Evolutionary conservation across 30 jellyfish, hydroid and myxozoan genomes (phyloP).

Genomic region (Aurelia sp.): DNA sequence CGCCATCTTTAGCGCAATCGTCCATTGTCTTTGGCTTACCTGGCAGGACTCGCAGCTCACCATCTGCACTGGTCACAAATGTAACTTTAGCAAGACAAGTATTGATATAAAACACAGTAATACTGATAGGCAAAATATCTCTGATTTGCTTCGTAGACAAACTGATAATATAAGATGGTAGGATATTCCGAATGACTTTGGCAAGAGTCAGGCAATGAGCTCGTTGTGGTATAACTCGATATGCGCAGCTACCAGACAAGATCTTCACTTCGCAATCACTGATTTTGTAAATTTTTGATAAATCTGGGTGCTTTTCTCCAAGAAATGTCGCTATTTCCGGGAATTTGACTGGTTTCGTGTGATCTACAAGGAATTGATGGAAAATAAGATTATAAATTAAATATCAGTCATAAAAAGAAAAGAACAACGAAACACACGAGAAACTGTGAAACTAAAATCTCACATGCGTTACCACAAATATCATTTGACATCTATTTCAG

Average conservation of each 20-base stretch:
- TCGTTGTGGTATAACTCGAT: conserved; percentile 72
- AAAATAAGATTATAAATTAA: too few species aligned
- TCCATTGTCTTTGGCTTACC: conserved; percentile 21
- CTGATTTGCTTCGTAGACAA: conserved; percentile 54
- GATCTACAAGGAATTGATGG: conserved; percentile 5
- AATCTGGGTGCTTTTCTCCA: conserved; percentile 60
- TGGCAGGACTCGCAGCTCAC: conserved; percentile 69
- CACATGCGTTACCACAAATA: too few species aligned
- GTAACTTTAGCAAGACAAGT: conserved; percentile 90
- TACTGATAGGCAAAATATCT: conserved; percentile 56
- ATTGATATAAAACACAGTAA: conserved; percentile 75
- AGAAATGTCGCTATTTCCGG: conserved; percentile 66
- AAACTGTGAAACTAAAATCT: too few species aligned
- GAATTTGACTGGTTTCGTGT: conserved; percentile 23
- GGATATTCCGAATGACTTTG: conserved; percentile 62
- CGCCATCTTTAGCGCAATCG: too few species aligned
- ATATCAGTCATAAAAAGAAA: too few species aligned
- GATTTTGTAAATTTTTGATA: conserved; percentile 50
- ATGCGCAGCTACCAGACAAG: conserved; percentile 81
- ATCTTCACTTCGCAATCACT: conserved; percentile 78
- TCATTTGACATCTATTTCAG: too few species aligned
- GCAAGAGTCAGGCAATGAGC: conserved; percentile 81
- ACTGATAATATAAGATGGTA: conserved; percentile 68
- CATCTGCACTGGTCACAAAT: conserved; percentile 86
- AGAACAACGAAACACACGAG: too few species aligned